Percentiles rank a stretch among this genome's conserved stretches.
Evolutionary conservation across 1,140 invertebrate species (phyloP).

Genomic region (Arctopsyche grandis): DNA sequence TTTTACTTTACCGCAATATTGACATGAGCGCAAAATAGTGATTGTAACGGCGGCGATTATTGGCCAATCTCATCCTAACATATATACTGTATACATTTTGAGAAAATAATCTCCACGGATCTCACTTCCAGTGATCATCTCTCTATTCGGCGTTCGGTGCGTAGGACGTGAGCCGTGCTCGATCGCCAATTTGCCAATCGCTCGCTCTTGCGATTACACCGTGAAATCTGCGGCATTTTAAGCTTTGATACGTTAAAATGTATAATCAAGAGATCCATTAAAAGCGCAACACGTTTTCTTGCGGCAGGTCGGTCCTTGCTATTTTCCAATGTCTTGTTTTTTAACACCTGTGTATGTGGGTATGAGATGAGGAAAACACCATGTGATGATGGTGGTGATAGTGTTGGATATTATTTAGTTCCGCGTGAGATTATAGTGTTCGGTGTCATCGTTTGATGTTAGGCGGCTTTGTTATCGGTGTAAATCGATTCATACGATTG

Average conservation of each 20-base stretch:
- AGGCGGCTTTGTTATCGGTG: too few species aligned
- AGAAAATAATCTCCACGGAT: not conserved
- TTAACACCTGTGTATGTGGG: too few species aligned
- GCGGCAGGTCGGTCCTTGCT: not conserved
- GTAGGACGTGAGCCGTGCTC: not conserved
- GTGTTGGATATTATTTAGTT: too few species aligned
- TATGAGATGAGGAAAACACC: too few species aligned
- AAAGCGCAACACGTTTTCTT: not conserved
- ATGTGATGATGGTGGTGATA: too few species aligned
- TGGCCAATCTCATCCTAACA: too few species aligned
- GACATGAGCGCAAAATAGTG: too few species aligned
- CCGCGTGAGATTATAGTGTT: too few species aligned
- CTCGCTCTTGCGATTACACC: constrained; percentile 33
- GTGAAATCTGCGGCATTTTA: constrained; percentile 38
- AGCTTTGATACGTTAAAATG: constrained; percentile 37
- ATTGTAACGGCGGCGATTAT: too few species aligned
- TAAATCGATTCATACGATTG: not conserved
- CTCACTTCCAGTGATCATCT: too few species aligned
- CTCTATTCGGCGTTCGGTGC: not conserved
- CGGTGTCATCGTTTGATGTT: too few species aligned
- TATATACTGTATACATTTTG: not conserved
- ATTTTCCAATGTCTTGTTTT: not conserved
- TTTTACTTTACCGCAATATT: too few species aligned
- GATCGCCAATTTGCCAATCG: constrained; percentile 28
- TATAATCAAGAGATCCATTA: constrained; percentile 21